These are phyloP conservation scores for Philypnodon macrostomus DNA, from an alignment of 2,797 vertebrate species.

Conservation along the genomic window DNA sequence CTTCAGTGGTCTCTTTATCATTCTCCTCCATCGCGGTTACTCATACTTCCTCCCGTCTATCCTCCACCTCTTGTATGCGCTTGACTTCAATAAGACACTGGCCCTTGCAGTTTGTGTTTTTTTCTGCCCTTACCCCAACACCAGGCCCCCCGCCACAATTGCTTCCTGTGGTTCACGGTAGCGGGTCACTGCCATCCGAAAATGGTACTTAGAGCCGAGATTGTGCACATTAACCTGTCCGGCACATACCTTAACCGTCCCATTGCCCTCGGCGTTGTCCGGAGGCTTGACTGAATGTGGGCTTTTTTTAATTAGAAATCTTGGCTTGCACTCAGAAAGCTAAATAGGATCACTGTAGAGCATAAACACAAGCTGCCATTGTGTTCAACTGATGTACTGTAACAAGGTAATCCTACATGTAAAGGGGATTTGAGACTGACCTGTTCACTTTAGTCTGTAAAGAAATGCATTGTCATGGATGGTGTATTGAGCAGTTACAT, in stretches of 20 bases:
- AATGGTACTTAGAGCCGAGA: conserved; percentile 70
- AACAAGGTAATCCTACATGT: neutral
- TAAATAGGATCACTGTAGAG: conserved; percentile 5
- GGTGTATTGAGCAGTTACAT: too few species aligned
- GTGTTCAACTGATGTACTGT: conserved; percentile 6
- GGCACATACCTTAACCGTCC: conserved; percentile 22
- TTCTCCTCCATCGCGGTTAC: conserved; percentile 45
- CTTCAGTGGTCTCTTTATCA: conserved; percentile 39
- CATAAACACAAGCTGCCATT: conserved; percentile 20
- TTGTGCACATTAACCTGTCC: conserved; percentile 61
- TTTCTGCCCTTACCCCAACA: conserved; percentile 55
- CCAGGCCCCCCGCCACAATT: conserved; percentile 55
- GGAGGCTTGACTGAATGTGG: conserved; percentile 34
- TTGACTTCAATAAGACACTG: conserved; percentile 73
- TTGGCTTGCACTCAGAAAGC: conserved; percentile 28
- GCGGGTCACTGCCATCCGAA: conserved; percentile 64
- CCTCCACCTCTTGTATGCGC: conserved; percentile 53
- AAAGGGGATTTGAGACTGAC: neutral
- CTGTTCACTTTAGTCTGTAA: neutral
- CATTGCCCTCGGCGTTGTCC: conserved; percentile 31
- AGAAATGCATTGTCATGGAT: neutral
- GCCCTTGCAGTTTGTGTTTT: conserved; percentile 61
- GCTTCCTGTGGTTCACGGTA: conserved; percentile 63
- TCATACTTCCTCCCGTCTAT: conserved; percentile 36
- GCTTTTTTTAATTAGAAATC: conserved; percentile 54